Percentiles rank a stretch among this genome's conserved stretches.
Conservation (phyloP, 2,888 invertebrate genomes). For the Watsonalla binaria region DNA sequence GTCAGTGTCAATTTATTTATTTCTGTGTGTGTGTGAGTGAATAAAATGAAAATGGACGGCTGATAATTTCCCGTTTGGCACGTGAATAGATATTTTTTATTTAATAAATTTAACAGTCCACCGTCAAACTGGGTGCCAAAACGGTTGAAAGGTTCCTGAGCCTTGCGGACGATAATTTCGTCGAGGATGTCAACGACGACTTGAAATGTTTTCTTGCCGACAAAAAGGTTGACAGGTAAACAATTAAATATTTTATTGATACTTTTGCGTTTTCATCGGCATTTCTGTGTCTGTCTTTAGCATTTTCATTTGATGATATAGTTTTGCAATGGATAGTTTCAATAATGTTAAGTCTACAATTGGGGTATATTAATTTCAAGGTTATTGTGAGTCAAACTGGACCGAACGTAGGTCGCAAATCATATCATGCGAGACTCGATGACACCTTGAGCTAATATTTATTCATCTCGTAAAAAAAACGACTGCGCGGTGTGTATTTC, state of each 20-base stretch:
- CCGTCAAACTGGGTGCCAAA: constrained; percentile 77
- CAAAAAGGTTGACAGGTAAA: constrained; percentile 75
- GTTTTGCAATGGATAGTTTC: constrained; percentile 3
- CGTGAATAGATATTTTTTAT: constrained; percentile 56
- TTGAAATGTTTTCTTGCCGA: constrained; percentile 69
- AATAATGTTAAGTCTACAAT: constrained; percentile 8
- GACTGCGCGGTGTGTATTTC: background rate
- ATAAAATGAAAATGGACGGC: constrained; percentile 56
- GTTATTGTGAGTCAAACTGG: constrained; percentile 53
- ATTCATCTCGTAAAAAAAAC: constrained; percentile 37
- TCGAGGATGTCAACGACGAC: constrained; percentile 74
- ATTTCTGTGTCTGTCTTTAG: constrained; percentile 5
- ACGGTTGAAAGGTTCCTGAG: constrained; percentile 69
- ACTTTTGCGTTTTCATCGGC: constrained; percentile 13
- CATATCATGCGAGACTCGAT: constrained; percentile 52
- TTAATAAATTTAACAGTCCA: constrained; percentile 38
- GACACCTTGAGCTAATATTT: constrained; percentile 52
- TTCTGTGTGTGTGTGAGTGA: constrained; percentile 22
- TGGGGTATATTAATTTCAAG: constrained; percentile 51
- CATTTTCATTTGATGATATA: constrained; percentile 1
- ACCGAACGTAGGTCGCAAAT: constrained; percentile 42
- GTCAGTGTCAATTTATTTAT: constrained; percentile 15
- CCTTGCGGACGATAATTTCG: constrained; percentile 70
- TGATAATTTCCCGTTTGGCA: constrained; percentile 57
- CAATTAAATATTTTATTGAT: constrained; percentile 43